Percentiles rank a stretch among this genome's conserved stretches.
These are phyloP conservation scores for Sphaeridia pumilis DNA, from an alignment of 2,888 invertebrate genomes.

Conservation along the genomic window DNA sequence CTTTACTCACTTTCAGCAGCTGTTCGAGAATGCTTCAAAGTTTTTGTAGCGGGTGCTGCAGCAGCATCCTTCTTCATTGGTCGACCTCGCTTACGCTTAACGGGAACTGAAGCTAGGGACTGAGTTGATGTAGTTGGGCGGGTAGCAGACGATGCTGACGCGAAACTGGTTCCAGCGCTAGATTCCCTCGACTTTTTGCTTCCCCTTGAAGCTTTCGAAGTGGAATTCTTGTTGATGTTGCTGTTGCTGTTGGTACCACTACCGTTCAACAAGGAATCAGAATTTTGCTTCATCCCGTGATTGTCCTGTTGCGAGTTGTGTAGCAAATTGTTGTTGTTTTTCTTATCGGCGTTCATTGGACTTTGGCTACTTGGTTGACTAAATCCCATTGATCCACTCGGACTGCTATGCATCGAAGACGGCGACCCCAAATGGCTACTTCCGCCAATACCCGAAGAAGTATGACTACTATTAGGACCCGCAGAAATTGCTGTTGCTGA, in stretches of 20 bases:
- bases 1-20: conserved; percentile 6
- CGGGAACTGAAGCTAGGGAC: not conserved
- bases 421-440: no score
- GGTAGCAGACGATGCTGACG: conserved; percentile 3
- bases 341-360: no score
- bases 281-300: conserved; percentile 23
- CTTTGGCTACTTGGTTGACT: no score
- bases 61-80: conserved; percentile 8
- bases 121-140: no score
- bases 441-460: no score
- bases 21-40: conserved; percentile 7
- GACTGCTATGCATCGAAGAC: no score
- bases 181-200: no score
- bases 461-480: no score
- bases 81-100: conserved; percentile 13
- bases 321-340: not conserved
- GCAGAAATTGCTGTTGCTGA: not conserved
- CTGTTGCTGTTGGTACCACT: conserved; percentile 5
- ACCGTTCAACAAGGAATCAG: conserved; percentile 29
- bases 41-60: conserved; percentile 6
- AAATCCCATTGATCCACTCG: no score
- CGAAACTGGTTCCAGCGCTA: not conserved
- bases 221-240: conserved; percentile 5
- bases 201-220: conserved; percentile 4
- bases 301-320: conserved; percentile 8